These are phyloP conservation scores for Chromoteleia sp. DNA, from an alignment of 2,888 invertebrate species.

Conservation along the genomic window DNA sequence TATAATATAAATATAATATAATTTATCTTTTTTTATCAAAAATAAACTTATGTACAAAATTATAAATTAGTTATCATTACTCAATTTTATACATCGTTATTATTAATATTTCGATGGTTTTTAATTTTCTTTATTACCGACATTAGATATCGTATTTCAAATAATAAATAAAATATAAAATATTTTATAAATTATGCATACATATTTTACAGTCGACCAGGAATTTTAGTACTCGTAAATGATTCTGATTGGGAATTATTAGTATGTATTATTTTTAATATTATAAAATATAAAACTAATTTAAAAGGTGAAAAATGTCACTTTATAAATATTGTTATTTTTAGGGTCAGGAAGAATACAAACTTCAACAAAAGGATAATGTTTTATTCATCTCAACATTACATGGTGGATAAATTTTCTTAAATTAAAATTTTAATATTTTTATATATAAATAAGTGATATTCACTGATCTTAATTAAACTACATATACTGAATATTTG, in stretches of 20 bases:
- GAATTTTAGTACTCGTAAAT: constrained; percentile 96
- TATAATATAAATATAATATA: constrained; percentile 11
- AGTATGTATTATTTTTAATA: constrained; percentile 85
- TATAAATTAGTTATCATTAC: no score
- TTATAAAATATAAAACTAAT: background rate
- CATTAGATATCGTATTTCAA: no score
- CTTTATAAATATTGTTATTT: constrained; percentile 70
- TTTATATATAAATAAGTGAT: no score
- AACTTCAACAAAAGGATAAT: constrained; percentile 89
- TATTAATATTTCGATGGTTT: no score
- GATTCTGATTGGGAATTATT: constrained; percentile 98
- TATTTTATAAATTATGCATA: background rate
- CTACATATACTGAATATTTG: no score
- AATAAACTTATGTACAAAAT: no score
- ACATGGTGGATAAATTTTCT: constrained; percentile 90
- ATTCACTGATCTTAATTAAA: no score
- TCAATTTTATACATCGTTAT: no score
- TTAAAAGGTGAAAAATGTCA: background rate
- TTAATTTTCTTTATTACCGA: no score
- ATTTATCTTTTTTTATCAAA: no score
- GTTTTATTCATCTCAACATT: constrained; percentile 93
- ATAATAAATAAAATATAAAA: no score
- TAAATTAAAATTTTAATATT: no score
- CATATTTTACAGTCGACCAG: constrained; percentile 88
- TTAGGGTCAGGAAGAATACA: constrained; percentile 90